Evolutionary conservation across 2,888 invertebrate genomes (phyloP).

Genomic region (Rhorus exstirpatorius): DNA sequence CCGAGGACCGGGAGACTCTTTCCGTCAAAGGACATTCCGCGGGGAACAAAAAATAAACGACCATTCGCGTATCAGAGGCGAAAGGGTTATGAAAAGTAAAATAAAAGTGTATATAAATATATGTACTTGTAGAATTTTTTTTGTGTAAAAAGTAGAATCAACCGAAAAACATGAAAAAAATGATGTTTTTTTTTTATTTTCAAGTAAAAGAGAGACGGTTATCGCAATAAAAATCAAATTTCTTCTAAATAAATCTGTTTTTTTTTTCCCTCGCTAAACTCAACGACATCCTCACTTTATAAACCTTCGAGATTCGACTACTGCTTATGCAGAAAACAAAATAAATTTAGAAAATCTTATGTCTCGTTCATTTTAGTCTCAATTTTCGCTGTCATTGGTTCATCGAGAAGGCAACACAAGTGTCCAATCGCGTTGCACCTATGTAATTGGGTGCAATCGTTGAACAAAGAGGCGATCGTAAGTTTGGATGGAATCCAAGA

Average conservation of each 20-base stretch:
- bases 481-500: conserved; percentile 65
- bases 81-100: background rate
- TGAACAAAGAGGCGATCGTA: conserved; percentile 67
- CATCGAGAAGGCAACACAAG: conserved; percentile 23
- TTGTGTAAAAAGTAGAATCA: too few species aligned
- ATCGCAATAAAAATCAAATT: background rate
- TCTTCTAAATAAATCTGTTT: background rate
- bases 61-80: background rate
- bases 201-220: background rate
- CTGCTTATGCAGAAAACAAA: background rate
- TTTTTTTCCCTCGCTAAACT: background rate
- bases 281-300: background rate
- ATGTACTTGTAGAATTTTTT: too few species aligned
- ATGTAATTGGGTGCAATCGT: conserved; percentile 2
- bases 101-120: too few species aligned
- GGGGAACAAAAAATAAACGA: conserved; percentile 17
- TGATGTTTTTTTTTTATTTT: too few species aligned
- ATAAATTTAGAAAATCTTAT: background rate
- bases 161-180: too few species aligned
- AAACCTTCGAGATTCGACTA: background rate
- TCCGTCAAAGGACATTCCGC: conserved; percentile 47
- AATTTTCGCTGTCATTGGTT: conserved; percentile 34
- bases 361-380: conserved; percentile 5
- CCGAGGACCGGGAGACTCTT: conserved; percentile 24
- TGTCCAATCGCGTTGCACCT: conserved; percentile 1